Percentiles rank a stretch among this genome's conserved stretches.
phyloP scores from a whole-genome alignment of 2,888 invertebrate species.

The Plagodis pulveraria region DNA sequence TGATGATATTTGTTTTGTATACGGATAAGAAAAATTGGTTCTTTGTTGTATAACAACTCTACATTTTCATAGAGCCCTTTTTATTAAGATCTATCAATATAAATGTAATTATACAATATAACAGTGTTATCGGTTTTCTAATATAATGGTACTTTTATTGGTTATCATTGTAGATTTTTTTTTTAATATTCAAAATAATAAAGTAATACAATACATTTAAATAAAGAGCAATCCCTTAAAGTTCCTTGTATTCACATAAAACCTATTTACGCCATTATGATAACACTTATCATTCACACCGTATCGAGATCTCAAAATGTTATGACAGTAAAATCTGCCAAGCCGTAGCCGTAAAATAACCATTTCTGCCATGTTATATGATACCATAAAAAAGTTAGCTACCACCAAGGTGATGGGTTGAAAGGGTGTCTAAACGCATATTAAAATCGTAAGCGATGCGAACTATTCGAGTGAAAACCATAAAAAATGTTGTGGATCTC shows the following conservation, averaged over 20 bases:
- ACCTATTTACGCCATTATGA: conserved; percentile 55
- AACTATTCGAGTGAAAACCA: conserved; percentile 79
- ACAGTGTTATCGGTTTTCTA: too few species aligned
- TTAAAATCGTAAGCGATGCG: conserved; percentile 80
- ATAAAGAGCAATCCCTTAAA: background rate
- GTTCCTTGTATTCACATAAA: conserved; percentile 34
- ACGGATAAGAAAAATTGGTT: conserved; percentile 35
- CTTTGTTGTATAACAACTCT: conserved; percentile 5
- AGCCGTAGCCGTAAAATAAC: conserved; percentile 78
- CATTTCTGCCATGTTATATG: conserved; percentile 80
- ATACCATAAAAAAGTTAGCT: conserved; percentile 75
- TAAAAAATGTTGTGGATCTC: conserved; percentile 60
- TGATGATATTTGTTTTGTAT: conserved; percentile 60
- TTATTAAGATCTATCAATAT: conserved; percentile 13
- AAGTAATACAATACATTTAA: too few species aligned
- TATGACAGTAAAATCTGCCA: conserved; percentile 76
- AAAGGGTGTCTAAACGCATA: conserved; percentile 76
- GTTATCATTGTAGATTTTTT: too few species aligned
- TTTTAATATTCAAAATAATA: too few species aligned
- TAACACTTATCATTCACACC: conserved; percentile 69
- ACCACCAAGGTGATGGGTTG: conserved; percentile 70
- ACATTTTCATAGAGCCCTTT: conserved; percentile 3
- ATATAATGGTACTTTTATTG: too few species aligned
- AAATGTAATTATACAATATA: background rate
- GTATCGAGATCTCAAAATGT: conserved; percentile 79